Evolutionary conservation across 2,888 invertebrate species (phyloP).

Genomic region (Eudasyphora cyanicolor): DNA sequence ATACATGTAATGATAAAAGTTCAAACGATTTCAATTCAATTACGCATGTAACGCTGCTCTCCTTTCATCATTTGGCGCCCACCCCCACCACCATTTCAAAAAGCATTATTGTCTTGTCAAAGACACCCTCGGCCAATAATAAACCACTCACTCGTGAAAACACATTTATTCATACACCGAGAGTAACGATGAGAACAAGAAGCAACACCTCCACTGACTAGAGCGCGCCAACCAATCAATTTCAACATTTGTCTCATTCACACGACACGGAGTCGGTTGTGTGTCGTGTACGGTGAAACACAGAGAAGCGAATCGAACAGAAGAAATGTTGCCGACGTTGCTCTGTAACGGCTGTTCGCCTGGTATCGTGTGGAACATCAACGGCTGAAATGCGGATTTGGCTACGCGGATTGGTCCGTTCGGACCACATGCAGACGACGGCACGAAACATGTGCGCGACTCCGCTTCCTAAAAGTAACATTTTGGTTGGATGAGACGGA

Average conservation of each 20-base stretch:
- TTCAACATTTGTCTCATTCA: not conserved
- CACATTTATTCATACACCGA: not conserved
- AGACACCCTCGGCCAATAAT: not conserved
- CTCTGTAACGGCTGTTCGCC: conserved; percentile 72
- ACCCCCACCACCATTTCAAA: not conserved
- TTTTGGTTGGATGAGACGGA: conserved; percentile 48
- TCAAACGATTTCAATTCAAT: not conserved
- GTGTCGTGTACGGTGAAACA: not conserved
- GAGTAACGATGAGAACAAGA: not conserved
- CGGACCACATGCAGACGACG: conserved; percentile 29
- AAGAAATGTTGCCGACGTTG: conserved; percentile 71
- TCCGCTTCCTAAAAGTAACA: conserved; percentile 32
- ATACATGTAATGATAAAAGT: too few relatives aligned
- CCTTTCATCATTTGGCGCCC: not conserved
- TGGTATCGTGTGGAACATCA: conserved; percentile 79
- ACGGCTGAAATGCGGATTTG: conserved; percentile 77
- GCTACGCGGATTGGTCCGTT: conserved; percentile 75
- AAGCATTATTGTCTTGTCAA: not conserved
- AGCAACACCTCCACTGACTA: not conserved
- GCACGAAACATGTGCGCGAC: conserved; percentile 49
- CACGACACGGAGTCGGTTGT: not conserved
- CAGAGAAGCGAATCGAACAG: conserved; percentile 62
- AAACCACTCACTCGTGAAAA: not conserved
- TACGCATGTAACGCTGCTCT: not conserved
- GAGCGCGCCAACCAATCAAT: conserved; percentile 34